phyloP scores from a whole-genome alignment of 2,797 vertebrate genomes.

The Taenioides sp. region DNA sequence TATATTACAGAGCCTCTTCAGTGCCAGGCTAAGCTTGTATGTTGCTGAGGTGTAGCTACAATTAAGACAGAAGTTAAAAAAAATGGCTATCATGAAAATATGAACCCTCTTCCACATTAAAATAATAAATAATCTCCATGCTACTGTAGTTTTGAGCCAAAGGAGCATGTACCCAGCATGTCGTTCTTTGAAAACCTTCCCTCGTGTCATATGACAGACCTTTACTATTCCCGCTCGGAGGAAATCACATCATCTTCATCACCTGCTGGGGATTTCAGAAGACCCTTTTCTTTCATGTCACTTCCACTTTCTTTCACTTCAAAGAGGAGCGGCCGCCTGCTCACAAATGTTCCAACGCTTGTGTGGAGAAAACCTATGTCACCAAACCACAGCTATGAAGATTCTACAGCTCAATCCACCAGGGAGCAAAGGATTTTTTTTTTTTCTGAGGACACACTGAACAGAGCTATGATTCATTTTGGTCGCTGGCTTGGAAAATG shows the following conservation, averaged over 20 bases:
- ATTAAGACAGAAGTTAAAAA: no score
- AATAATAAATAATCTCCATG: no score
- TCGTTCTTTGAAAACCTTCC: neutral
- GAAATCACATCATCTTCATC: conserved; percentile 56
- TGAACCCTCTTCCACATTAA: no score
- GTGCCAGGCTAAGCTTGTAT: no score
- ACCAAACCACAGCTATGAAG: conserved; percentile 21
- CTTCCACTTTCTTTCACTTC: conserved; percentile 37
- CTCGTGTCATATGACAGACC: conserved; percentile 33
- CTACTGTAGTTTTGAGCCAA: neutral
- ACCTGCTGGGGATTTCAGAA: conserved; percentile 55
- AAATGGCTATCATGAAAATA: no score
- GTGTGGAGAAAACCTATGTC: neutral
- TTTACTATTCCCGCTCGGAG: conserved; percentile 14
- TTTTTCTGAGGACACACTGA: conserved; percentile 2
- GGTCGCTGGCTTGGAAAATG: conserved; percentile 37
- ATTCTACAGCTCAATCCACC: conserved; percentile 11
- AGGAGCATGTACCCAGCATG: neutral
- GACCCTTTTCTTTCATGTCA: conserved; percentile 31
- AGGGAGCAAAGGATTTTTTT: neutral
- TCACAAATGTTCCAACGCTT: conserved; percentile 20
- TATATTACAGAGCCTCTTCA: no score
- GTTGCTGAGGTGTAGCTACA: no score
- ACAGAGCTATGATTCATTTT: conserved; percentile 19
- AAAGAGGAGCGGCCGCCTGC: conserved; percentile 37